These are phyloP conservation scores for Taxidea taxus DNA, from an alignment of 2,113 vertebrate species.

Conservation along the genomic window DNA sequence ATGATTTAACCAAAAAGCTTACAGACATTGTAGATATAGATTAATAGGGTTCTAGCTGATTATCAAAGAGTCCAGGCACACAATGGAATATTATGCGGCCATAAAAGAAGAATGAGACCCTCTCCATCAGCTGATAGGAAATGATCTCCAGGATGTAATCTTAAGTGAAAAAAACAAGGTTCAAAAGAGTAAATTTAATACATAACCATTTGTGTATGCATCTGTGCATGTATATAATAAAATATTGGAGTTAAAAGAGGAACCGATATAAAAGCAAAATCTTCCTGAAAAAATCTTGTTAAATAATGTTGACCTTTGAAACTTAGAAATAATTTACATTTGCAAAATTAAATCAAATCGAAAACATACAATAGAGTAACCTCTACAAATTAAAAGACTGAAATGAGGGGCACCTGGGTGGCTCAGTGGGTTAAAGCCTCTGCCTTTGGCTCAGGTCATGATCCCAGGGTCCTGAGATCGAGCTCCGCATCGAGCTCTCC, in stretches of 20 bases:
- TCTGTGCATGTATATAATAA: not conserved
- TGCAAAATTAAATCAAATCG: not conserved
- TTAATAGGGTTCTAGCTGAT: not conserved
- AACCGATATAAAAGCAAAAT: not conserved
- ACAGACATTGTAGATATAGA: not conserved
- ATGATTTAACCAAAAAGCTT: not conserved
- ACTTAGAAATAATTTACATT: not conserved
- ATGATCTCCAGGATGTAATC: not conserved
- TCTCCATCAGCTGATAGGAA: not conserved
- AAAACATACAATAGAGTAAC: not conserved
- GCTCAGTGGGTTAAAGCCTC: too few relatives aligned
- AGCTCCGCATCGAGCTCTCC: too few relatives aligned
- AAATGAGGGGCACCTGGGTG: too few relatives aligned
- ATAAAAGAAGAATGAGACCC: not conserved
- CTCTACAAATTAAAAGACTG: not conserved
- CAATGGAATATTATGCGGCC: not conserved
- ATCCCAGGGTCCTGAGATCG: too few relatives aligned
- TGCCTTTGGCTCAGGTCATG: too few relatives aligned
- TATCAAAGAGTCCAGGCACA: not conserved
- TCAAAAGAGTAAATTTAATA: not conserved
- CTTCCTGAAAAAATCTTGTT: not conserved
- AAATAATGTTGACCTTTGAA: not conserved
- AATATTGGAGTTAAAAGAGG: not conserved
- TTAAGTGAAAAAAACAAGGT: not conserved
- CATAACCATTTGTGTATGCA: not conserved